phyloP scores from a whole-genome alignment of 2,797 vertebrate genomes.

The Limnodromus scolopaceus region DNA sequence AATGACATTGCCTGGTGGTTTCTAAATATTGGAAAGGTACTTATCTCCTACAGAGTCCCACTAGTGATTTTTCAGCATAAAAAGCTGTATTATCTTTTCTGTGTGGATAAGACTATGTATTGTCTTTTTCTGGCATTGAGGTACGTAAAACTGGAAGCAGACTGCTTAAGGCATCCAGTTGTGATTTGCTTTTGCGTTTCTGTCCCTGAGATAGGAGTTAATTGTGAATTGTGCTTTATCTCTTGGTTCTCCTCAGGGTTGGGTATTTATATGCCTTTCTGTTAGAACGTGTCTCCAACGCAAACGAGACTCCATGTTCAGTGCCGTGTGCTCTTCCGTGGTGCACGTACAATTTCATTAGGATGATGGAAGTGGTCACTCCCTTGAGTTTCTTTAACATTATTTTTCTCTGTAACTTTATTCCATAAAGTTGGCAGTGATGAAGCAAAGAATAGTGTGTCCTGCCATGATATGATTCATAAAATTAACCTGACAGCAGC shows the following conservation, averaged over 20 bases:
- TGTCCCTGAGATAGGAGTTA: neutral
- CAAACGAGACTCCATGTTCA: neutral
- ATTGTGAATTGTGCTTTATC: neutral
- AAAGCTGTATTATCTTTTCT: neutral
- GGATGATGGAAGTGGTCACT: neutral
- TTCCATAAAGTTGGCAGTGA: neutral
- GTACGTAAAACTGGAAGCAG: neutral
- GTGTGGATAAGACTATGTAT: neutral
- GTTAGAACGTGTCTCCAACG: neutral
- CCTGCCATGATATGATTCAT: constrained; percentile 11
- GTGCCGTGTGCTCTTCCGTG: neutral
- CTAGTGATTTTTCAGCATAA: neutral
- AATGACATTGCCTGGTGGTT: neutral
- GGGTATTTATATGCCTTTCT: neutral
- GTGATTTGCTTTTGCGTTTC: neutral
- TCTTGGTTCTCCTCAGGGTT: neutral
- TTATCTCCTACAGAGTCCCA: neutral
- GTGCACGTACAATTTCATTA: neutral
- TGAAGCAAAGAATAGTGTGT: constrained; percentile 1
- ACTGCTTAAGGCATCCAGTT: neutral
- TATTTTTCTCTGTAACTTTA: neutral
- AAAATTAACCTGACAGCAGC: neutral
- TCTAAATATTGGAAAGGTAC: neutral
- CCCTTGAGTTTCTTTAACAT: neutral
- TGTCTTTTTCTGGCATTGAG: neutral